Base-by-base conservation (phyloP, 1,140 invertebrate species). In the Idris sp. region DNA sequence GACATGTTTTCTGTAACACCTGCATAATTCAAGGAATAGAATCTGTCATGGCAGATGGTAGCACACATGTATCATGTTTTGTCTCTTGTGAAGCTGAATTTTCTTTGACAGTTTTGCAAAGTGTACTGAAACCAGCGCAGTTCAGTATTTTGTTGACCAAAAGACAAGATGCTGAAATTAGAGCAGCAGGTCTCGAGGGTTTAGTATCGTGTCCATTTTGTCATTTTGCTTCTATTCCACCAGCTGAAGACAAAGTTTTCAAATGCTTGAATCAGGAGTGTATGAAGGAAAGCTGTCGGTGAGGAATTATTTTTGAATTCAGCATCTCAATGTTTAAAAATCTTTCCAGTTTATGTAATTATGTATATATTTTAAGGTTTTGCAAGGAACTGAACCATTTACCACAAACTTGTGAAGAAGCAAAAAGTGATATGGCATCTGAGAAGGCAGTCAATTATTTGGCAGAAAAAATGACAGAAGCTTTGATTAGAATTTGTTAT, bases 381-480 rank as follows among this genome's bases (percentile, higher is more conserved):
- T 92, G 92, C 71, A 89, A 90, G 58, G 89, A 91, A 78, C 83
- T 88, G 9, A 91, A 91, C 67, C 92, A 93, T 80, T 78, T 92
- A 8, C 92, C 92, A n/a, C 79, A 90, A 2, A 83, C 85, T 11
- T 93, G 92, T 76, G 85, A 91, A 30, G 91, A 92, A 83, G 84
- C 90, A 58, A 91, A 90, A 14, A 18, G 33, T 49, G n/a, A n/a
- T n/a, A n/a, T n/a, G n/a, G n/a, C n/a, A n/a, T n/a, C n/a, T n/a
- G n/a, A n/a, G n/a, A n/a, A n/a, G n/a, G n/a, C n/a, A n/a, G n/a
- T n/a, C n/a, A n/a, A n/a, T n/a, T 8, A 89, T 87, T 59, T 93
- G 13, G 92, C 93, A 81, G 90, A 91, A 56, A 88, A 89, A 79
- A 91, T 93, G 88, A 91, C 91, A 5, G 89, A 92, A 77, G 91